Percentiles rank a stretch among this genome's conserved stretches.
Conservation (phyloP, 2,797 vertebrate species). For the Thamnophis elegans region DNA sequence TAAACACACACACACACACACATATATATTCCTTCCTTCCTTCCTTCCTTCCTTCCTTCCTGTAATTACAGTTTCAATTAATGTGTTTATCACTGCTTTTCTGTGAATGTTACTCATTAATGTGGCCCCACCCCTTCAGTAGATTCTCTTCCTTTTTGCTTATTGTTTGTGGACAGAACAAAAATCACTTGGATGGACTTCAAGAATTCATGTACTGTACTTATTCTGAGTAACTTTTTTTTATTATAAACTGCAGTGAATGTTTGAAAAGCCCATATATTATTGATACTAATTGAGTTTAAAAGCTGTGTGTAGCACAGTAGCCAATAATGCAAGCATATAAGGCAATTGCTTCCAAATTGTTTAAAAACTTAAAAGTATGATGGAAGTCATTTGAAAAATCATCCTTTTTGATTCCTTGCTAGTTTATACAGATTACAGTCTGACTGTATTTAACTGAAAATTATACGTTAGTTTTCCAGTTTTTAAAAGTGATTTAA, state of each 20-base stretch:
- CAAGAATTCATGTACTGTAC: neutral
- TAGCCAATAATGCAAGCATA: slow-evolving; percentile 20
- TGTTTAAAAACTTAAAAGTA: neutral
- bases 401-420: neutral
- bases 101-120: neutral
- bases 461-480: neutral
- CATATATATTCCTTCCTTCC: no score
- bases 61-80: neutral
- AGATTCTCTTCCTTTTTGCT: neutral
- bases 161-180: neutral
- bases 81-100: neutral
- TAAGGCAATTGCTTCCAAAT: neutral
- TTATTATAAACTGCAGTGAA: slow-evolving; percentile 28
- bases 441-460: neutral
- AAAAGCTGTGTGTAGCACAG: slow-evolving; percentile 13
- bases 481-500: neutral
- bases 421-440: neutral
- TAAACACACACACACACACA: no score
- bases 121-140: neutral
- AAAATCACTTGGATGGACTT: neutral
- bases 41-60: neutral
- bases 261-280: slow-evolving; percentile 26
- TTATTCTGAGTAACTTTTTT: neutral
- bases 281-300: slow-evolving; percentile 26
- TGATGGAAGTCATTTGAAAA: neutral